Evolutionary conservation across 1,140 invertebrate species (phyloP).

Genomic region (Cherax destructor): DNA sequence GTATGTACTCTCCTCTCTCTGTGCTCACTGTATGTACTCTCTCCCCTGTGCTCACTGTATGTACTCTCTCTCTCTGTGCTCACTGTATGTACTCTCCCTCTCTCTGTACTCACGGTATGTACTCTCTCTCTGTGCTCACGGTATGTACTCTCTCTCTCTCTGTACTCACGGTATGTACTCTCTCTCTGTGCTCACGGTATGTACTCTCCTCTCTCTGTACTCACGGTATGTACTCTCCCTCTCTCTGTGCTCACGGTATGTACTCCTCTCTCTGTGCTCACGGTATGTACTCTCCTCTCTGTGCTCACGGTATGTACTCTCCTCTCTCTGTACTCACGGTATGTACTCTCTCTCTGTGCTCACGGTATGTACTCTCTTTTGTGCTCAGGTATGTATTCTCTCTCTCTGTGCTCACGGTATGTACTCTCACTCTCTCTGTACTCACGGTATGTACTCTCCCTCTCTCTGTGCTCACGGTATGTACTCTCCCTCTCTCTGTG

Average conservation of each 20-base stretch:
- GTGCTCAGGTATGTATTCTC: too few relatives aligned
- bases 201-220: constrained; percentile 16
- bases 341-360: not conserved
- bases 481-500: constrained; percentile 1
- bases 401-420: constrained; percentile 1
- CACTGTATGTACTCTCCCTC: not conserved
- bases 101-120: not conserved
- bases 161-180: not conserved
- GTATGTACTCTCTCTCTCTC: constrained; percentile 6
- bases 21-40: not conserved
- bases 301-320: not conserved
- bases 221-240: not conserved
- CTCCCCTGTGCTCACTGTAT: too few relatives aligned
- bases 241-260: not conserved
- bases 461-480: constrained; percentile 1
- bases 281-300: not conserved
- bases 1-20: not conserved
- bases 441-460: too few relatives aligned
- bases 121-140: not conserved
- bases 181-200: too few relatives aligned
- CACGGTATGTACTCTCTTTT: not conserved
- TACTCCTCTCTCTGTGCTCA: constrained; percentile 1
- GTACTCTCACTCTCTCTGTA: too few relatives aligned
- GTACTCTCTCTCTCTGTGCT: constrained; percentile 12
- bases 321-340: constrained; percentile 5